Percentiles rank a stretch among this genome's conserved stretches.
Conservation (phyloP, 2,888 invertebrate genomes). For the Atrina japonica region DNA sequence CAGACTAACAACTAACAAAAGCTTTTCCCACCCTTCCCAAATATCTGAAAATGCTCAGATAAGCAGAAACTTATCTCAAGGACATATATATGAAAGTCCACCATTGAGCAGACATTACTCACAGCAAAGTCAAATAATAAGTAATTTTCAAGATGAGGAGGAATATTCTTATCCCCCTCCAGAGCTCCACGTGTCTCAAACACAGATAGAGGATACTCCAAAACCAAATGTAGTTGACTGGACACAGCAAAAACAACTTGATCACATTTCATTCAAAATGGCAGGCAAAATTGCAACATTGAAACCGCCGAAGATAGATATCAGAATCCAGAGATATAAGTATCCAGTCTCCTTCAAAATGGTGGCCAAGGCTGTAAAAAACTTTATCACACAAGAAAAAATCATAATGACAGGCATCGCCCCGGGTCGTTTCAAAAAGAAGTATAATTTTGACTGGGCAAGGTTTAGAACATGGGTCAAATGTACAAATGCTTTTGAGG, state of each 20-base stretch:
- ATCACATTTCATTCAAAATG: constrained; percentile 27
- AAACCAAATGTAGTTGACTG: background rate
- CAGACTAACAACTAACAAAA: too few relatives aligned
- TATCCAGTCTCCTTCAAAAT: constrained; percentile 54
- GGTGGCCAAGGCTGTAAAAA: constrained; percentile 53
- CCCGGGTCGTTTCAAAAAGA: constrained; percentile 49
- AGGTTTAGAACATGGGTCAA: constrained; percentile 54
- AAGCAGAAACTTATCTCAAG: too few relatives aligned
- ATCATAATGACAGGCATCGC: constrained; percentile 53
- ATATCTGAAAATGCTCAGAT: too few relatives aligned
- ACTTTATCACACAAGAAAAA: constrained; percentile 57
- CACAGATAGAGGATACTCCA: background rate
- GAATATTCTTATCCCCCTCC: background rate
- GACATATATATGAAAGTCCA: too few relatives aligned
- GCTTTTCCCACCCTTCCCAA: too few relatives aligned
- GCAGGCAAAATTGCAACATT: constrained; percentile 36
- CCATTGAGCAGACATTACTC: too few relatives aligned
- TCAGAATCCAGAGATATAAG: constrained; percentile 46
- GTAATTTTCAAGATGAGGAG: background rate
- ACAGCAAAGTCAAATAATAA: background rate
- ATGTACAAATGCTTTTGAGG: constrained; percentile 54
- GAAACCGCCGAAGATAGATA: constrained; percentile 27
- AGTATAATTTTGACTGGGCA: constrained; percentile 55
- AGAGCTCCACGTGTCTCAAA: background rate
- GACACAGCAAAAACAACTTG: background rate